These are phyloP conservation scores for Megalonaias nervosa DNA, from an alignment of 1,140 invertebrate species.

Conservation along the genomic window DNA sequence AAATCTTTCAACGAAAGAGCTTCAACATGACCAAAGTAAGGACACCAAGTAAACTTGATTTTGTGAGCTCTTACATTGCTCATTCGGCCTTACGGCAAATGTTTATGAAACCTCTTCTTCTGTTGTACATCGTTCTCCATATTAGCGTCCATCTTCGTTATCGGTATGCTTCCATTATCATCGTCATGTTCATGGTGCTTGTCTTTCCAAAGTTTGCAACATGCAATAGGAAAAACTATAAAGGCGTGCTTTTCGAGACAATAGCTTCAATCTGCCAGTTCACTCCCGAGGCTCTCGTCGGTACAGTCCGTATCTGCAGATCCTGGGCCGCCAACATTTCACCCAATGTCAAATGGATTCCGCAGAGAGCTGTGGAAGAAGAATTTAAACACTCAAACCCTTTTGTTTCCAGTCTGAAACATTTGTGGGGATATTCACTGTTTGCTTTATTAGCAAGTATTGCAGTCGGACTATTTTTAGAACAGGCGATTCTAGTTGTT, in stretches of 20 bases:
- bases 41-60: conserved; percentile 58
- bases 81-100: conserved; percentile 63
- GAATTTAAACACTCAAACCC: conserved; percentile 59
- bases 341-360: conserved; percentile 55
- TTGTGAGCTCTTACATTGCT: conserved; percentile 59
- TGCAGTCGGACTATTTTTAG: conserved; percentile 40
- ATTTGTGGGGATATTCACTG: conserved; percentile 58
- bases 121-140: conserved; percentile 56
- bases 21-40: conserved; percentile 52
- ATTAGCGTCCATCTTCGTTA: conserved; percentile 49
- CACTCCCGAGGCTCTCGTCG: conserved; percentile 63
- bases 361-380: conserved; percentile 61
- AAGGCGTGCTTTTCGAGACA: conserved; percentile 56
- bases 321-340: conserved; percentile 57
- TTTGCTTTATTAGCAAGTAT: conserved; percentile 43
- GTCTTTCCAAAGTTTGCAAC: conserved; percentile 63
- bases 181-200: conserved; percentile 61
- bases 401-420: conserved; percentile 58
- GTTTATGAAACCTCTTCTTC: conserved; percentile 64
- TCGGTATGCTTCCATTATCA: conserved; percentile 52
- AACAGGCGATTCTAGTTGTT: conserved; percentile 36
- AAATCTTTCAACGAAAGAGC: conserved; percentile 43
- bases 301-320: conserved; percentile 52
- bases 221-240: conserved; percentile 55
- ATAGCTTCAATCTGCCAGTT: conserved; percentile 64